phyloP scores from a whole-genome alignment of 2,113 vertebrate species.

The Protomyctophum bolini region DNA sequence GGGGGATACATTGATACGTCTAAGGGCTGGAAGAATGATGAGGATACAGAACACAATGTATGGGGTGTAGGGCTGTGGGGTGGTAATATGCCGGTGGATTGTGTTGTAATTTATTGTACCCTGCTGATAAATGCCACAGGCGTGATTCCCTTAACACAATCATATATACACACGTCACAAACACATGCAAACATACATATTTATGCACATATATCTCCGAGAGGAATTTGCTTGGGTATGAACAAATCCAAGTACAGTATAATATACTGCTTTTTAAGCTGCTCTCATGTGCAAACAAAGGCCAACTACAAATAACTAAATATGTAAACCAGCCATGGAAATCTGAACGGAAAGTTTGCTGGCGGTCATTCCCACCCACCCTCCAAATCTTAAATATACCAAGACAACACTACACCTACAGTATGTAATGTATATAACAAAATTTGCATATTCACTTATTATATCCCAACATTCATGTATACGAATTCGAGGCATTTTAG shows the following conservation, averaged over 20 bases:
- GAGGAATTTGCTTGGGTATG: neutral
- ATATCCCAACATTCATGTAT: constrained; percentile 34
- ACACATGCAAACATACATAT: neutral
- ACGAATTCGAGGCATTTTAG: too few species aligned
- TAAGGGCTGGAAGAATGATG: neutral
- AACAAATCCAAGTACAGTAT: neutral
- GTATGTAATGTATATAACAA: constrained; percentile 19
- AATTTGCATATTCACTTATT: constrained; percentile 9
- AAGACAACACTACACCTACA: constrained; percentile 26
- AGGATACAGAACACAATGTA: too few species aligned
- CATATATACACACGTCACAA: neutral
- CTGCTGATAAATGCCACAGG: neutral
- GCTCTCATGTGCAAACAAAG: neutral
- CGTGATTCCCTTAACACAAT: neutral
- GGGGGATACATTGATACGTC: neutral
- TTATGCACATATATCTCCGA: too few species aligned
- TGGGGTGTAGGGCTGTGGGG: neutral
- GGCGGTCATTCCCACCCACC: neutral
- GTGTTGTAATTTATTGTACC: neutral
- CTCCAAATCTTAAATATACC: neutral
- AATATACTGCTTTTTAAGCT: neutral
- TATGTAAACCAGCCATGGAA: neutral
- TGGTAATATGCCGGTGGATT: constrained; percentile 1
- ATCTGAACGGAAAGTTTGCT: neutral
- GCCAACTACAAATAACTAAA: constrained; percentile 18